Base-by-base conservation (phyloP, 1,140 invertebrate species). In the Lasaia peninsularis region DNA sequence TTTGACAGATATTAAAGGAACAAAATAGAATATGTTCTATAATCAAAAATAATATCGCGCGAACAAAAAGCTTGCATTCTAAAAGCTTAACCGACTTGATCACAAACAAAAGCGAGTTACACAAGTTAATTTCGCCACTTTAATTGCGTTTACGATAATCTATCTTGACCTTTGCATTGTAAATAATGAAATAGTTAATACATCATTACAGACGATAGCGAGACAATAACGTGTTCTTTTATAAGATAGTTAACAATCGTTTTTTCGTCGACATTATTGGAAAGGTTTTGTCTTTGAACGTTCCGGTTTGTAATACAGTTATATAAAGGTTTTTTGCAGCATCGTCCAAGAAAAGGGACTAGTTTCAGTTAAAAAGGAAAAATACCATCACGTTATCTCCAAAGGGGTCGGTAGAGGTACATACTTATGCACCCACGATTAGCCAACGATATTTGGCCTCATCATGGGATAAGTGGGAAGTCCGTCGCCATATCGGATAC, bases 111-210 rank as follows among this genome's bases (percentile, higher is more conserved):
- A 18, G 40, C 40, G 40, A 44, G 40, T 44, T 44, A 44, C 40
- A 44, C 40, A 44, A 44, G 40, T 44, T 44, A 44, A 44, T 44
- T 44, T 44, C 40, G 40, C 40, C 40, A 44, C 40, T 44, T 44
- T 44, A 44, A 44, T 44, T 44, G 18, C 40, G 11, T 44, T 44
- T 44, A 44, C 40, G 40, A 44, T 44, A 44, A 44, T 40, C 37
- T 40, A 40, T 40, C 37, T 16, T 40, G 37, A 40, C 40, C 40
- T 44, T 44, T 44, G 40, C 40, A 44, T 44, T 44, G 40, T 44
- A 44, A 44, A 44, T 44, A 44, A 44, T 44, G 40, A 44, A 44
- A 44, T 44, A 44, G 40, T 44, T 44, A 44, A 44, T 44, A 44
- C 40, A 44, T 44, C 40, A 44, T 44, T 44, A 44, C 20, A 44